Percentiles rank a stretch among this genome's conserved stretches.
Evolutionary conservation across 2,113 vertebrate genomes (phyloP).

Genomic region (Etheostoma cragini): DNA sequence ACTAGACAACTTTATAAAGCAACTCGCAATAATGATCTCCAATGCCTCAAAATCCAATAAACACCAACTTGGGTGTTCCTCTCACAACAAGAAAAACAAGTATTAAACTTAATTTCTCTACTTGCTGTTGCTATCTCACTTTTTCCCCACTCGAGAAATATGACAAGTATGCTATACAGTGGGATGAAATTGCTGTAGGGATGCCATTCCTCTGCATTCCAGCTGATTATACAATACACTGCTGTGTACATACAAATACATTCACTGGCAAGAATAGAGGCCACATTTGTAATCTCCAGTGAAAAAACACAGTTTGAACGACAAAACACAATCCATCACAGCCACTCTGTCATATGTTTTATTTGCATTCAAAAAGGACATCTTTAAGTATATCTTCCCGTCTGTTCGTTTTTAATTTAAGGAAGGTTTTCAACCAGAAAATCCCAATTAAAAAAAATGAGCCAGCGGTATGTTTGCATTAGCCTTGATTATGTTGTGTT

Average conservation of each 20-base stretch:
- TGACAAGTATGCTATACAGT: conserved; percentile 15
- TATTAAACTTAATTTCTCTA: background rate
- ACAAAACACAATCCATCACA: background rate
- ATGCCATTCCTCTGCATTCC: conserved; percentile 21
- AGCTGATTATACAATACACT: conserved; percentile 38
- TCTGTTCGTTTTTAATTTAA: conserved; percentile 19
- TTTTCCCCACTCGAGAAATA: conserved; percentile 12
- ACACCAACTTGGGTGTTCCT: conserved; percentile 25
- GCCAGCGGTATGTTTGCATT: conserved; percentile 38
- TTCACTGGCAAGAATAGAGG: conserved; percentile 30
- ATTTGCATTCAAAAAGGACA: conserved; percentile 25
- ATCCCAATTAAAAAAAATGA: too few relatives aligned
- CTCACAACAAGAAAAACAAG: conserved; percentile 38
- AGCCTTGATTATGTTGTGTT: conserved; percentile 36
- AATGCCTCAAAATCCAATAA: conserved; percentile 39
- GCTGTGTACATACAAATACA: conserved; percentile 30
- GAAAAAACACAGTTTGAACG: background rate
- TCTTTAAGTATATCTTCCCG: conserved; percentile 6
- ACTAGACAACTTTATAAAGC: conserved; percentile 31
- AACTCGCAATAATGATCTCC: conserved; percentile 23
- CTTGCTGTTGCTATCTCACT: background rate
- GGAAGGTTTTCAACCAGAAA: conserved; percentile 24
- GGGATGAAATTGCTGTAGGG: conserved; percentile 20
- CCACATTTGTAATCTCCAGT: conserved; percentile 27
- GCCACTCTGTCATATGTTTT: background rate